These are phyloP conservation scores for Glyphotaelius pellucidus DNA, from an alignment of 2,888 invertebrate genomes.

Conservation along the genomic window DNA sequence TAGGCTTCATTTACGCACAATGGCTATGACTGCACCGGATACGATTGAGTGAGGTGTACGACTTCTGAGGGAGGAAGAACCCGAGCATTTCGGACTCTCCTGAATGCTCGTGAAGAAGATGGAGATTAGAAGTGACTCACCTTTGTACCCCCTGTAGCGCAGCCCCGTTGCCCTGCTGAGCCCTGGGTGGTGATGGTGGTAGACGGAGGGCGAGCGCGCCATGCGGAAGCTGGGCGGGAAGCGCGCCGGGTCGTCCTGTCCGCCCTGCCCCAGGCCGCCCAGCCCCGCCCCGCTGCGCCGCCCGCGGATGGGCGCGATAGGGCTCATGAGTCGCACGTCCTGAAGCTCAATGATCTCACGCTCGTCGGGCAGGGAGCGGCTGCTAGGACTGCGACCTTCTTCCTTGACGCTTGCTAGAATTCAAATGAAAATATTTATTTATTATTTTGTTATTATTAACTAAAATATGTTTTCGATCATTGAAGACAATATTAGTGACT, in stretches of 20 bases:
- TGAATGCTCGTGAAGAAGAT: no score
- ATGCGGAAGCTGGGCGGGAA: conserved; percentile 88
- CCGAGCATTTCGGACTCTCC: no score
- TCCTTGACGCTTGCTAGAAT: conserved; percentile 43
- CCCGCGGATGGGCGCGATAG: conserved; percentile 87
- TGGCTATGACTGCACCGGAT: no score
- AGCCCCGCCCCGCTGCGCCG: conserved; percentile 83
- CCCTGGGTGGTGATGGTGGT: conserved; percentile 76
- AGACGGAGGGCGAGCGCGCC: conserved; percentile 78
- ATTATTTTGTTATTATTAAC: no score
- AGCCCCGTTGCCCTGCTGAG: conserved; percentile 78
- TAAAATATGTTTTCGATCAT: no score
- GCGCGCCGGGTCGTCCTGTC: conserved; percentile 79
- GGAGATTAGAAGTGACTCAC: not conserved
- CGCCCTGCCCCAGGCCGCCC: conserved; percentile 74
- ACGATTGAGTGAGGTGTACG: no score
- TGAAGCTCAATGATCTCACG: conserved; percentile 94
- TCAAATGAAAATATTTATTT: not conserved
- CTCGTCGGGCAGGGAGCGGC: conserved; percentile 68
- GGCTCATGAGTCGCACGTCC: conserved; percentile 87
- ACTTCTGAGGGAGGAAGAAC: no score
- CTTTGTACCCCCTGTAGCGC: conserved; percentile 74
- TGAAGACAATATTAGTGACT: no score
- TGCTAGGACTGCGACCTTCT: conserved; percentile 65
- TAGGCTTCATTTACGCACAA: no score